Base-by-base conservation (phyloP, 2,113 vertebrate genomes). In the Chamaetylas fuelleborni region DNA sequence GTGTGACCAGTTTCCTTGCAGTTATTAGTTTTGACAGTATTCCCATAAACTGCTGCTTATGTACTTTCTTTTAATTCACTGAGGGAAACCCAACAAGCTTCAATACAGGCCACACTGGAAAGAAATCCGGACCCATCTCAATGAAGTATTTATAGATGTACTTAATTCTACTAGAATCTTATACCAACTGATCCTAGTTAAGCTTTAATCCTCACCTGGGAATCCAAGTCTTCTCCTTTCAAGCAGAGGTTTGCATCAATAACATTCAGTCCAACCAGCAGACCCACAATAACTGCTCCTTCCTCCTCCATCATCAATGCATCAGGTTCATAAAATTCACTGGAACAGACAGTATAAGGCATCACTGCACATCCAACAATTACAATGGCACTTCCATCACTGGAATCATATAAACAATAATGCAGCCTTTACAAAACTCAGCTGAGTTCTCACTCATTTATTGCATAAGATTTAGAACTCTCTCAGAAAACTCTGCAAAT, bases 171-270 rank as follows among this genome's bases (percentile, higher is more conserved):
- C 51, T 33, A 34, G 33, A 62, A 19, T n/a, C 56, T 83, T 74
- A 65, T 5, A 80, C 7, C 13, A 40, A 42, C 18, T 85, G 45
- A 82, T 88, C 36, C 79, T 79, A 71, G 45, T 80, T 93, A 83
- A 72, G 73, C 51, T n/a, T 47, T 40, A 69, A 19, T 26, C 61
- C 93, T 98, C 92, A 99, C 99, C 99, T 99, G 99, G 73, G 99
- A 99, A 97, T 99, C 99, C 83, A 99, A 97, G 96, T 99, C 99
- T 98, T 99, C 99, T 95, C 99, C 99, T 98, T 99, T 99, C 85
- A 99, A 98, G 95, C 99, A 99, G 47, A 99, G 98, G 92, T 99
- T 99, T 87, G 99, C 99, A 95, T 99, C 99, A 38, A 99, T 99
- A 74, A 99, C 98, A 17, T 99, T 99, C 88, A 99, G 98, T 50